Evolutionary conservation across 2,113 vertebrate genomes (phyloP).

Genomic region (Vidua macroura): DNA sequence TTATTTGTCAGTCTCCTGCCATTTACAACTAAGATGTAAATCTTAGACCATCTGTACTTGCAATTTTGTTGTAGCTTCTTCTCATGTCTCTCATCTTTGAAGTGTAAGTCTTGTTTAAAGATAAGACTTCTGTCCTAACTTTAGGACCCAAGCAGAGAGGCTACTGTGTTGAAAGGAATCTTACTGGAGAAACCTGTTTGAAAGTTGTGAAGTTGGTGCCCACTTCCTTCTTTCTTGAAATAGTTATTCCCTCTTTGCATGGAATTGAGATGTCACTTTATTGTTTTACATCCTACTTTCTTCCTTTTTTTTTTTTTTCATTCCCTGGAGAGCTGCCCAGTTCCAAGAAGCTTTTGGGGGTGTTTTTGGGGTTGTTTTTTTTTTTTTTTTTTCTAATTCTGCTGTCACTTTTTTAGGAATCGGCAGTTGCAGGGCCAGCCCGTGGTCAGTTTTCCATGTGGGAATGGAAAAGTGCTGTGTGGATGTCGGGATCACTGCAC

Average conservation of each 20-base stretch:
- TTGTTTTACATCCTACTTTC: not conserved
- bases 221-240: not conserved
- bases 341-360: not conserved
- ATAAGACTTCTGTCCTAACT: not conserved
- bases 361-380: no score
- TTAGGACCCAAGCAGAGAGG: not conserved
- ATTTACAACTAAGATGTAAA: not conserved
- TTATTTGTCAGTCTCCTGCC: not conserved
- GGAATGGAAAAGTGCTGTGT: not conserved
- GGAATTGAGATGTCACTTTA: not conserved
- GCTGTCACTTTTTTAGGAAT: not conserved
- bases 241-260: not conserved
- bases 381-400: not conserved
- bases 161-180: not conserved
- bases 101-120: not conserved
- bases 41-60: not conserved
- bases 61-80: not conserved
- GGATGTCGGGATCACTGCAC: not conserved
- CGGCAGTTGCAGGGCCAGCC: not conserved
- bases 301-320: not conserved
- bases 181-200: not conserved
- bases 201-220: not conserved
- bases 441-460: not conserved
- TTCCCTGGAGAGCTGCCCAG: not conserved
- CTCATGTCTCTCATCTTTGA: not conserved